Percentiles rank a stretch among this genome's conserved stretches.
These are phyloP conservation scores for Coleophora flavipennella DNA, from an alignment of 2,888 invertebrate genomes.

Conservation along the genomic window DNA sequence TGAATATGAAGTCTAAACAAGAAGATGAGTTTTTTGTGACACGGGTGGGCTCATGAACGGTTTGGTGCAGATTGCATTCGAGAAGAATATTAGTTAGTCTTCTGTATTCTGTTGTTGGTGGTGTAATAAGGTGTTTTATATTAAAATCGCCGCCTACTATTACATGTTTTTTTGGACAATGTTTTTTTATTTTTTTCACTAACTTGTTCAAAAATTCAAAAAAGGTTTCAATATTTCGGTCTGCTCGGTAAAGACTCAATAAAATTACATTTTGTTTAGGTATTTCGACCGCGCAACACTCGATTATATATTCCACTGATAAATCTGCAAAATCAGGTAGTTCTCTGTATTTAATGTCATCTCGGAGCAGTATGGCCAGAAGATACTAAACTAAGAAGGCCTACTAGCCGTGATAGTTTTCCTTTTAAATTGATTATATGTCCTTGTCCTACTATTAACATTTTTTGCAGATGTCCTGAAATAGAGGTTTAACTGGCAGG, in stretches of 20 bases:
- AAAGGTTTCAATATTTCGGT: background rate
- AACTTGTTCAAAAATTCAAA: background rate
- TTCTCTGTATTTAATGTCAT: conserved; percentile 1
- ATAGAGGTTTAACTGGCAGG: too few relatives aligned
- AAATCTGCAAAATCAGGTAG: conserved; percentile 2
- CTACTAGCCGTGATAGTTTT: too few relatives aligned
- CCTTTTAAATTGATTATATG: too few relatives aligned
- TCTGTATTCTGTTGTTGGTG: background rate
- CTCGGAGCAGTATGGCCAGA: conserved; percentile 1
- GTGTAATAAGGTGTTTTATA: background rate
- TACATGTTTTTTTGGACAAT: background rate
- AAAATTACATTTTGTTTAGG: background rate
- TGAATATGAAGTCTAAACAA: background rate
- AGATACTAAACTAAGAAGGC: too few relatives aligned
- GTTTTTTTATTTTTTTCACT: background rate
- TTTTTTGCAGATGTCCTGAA: too few relatives aligned
- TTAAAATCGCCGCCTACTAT: background rate
- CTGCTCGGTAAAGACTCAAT: background rate
- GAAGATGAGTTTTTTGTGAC: background rate
- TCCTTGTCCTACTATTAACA: too few relatives aligned
- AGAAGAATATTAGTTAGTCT: background rate
- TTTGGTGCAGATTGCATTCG: background rate
- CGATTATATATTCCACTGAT: conserved; percentile 7
- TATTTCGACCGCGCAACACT: conserved; percentile 9
- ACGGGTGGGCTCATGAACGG: background rate